These are phyloP conservation scores for Papilio elwesi DNA, from an alignment of 2,888 invertebrate species.

Conservation along the genomic window DNA sequence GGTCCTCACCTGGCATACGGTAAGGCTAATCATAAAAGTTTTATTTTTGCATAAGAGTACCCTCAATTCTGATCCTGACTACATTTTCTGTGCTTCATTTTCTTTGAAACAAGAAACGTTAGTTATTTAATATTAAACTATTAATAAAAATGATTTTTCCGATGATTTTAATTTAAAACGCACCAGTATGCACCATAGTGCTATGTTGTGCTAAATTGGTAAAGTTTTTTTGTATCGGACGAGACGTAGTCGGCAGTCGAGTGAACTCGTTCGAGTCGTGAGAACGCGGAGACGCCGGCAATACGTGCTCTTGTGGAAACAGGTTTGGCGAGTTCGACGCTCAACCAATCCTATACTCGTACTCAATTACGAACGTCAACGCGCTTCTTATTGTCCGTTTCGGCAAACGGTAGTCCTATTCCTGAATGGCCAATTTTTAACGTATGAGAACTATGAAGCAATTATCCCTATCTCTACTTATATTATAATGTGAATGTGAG, in stretches of 20 bases:
- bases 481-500: too few species aligned
- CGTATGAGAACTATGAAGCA: too few species aligned
- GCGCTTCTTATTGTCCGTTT: slow-evolving; percentile 39
- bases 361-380: slow-evolving; percentile 41
- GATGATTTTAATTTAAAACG: not conserved
- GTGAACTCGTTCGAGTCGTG: slow-evolving; percentile 26
- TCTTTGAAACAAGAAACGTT: not conserved
- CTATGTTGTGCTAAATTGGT: not conserved
- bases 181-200: not conserved
- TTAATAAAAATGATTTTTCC: not conserved
- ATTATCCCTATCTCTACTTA: too few species aligned
- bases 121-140: not conserved
- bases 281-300: slow-evolving; percentile 39
- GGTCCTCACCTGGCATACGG: too few species aligned
- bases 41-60: too few species aligned
- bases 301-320: slow-evolving; percentile 43
- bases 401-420: slow-evolving; percentile 8
- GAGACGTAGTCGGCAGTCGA: slow-evolving; percentile 30
- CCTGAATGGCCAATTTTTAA: not conserved
- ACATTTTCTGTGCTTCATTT: not conserved
- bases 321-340: slow-evolving; percentile 47
- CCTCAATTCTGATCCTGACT: not conserved
- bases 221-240: slow-evolving; percentile 5
- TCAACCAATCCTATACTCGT: slow-evolving; percentile 43
- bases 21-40: too few species aligned